A percentile compares a stretch with the other conserved stretches of the same genome.
Evolutionary conservation across 2,113 vertebrate genomes (phyloP).

Genomic region (Octodon degus): DNA sequence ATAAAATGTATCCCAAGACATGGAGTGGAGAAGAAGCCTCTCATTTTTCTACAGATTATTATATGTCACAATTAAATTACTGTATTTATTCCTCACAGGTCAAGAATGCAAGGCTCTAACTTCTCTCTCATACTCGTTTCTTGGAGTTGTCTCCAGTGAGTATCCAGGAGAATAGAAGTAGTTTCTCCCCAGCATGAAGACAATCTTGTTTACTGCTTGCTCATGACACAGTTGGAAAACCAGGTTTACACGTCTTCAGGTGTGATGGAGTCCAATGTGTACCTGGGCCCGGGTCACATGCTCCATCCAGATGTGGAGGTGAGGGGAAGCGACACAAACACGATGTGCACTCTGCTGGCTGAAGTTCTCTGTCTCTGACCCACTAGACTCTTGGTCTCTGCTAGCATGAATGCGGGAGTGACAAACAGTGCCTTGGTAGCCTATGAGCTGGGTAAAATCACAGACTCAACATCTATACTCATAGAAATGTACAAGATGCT

Average conservation of each 20-base stretch:
- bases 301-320: not conserved
- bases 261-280: not conserved
- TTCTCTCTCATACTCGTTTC: not conserved
- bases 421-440: not conserved
- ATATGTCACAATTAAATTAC: not conserved
- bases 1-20: not conserved
- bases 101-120: not conserved
- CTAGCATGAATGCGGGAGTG: not conserved
- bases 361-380: not conserved
- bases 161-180: not conserved
- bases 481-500: not conserved
- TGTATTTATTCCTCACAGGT: not conserved
- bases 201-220: constrained; percentile 5
- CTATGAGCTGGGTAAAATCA: not conserved
- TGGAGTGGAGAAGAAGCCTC: not conserved
- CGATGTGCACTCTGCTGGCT: not conserved
- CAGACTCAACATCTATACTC: not conserved
- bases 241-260: not conserved
- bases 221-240: not conserved
- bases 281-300: not conserved
- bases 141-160: not conserved
- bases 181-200: not conserved
- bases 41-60: not conserved
- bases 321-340: not conserved
- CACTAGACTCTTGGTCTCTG: not conserved